These are phyloP conservation scores for Sus scrofa DNA, from an alignment of 2,113 vertebrate genomes.

Conservation along the genomic window DNA sequence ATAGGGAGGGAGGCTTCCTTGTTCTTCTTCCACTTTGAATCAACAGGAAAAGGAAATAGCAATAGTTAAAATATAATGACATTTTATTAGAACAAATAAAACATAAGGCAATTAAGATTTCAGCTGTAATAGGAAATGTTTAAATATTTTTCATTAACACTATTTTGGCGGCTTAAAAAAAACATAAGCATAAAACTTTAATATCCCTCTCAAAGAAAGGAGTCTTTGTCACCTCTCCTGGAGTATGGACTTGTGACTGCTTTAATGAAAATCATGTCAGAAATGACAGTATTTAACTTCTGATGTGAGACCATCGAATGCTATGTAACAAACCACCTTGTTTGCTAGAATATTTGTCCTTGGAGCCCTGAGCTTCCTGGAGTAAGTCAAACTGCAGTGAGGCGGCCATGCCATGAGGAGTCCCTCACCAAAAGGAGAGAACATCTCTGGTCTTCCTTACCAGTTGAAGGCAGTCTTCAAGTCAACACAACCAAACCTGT, in stretches of 20 bases:
- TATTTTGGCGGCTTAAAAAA: not conserved
- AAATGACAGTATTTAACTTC: not conserved
- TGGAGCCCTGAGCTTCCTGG: not conserved
- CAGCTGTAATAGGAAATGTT: not conserved
- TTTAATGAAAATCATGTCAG: not conserved
- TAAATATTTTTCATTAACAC: not conserved
- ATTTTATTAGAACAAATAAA: not conserved
- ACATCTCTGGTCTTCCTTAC: not conserved
- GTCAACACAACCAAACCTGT: not conserved
- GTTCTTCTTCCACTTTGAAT: not conserved
- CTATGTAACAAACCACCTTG: not conserved
- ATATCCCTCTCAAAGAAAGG: not conserved
- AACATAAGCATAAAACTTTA: not conserved
- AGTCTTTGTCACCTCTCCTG: not conserved
- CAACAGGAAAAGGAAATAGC: not conserved
- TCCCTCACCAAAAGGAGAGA: not conserved
- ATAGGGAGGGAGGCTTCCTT: too few species aligned
- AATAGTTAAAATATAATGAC: not conserved
- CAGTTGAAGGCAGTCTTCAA: not conserved
- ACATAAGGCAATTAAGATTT: not conserved
- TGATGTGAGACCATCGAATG: not conserved
- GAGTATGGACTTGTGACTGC: not conserved
- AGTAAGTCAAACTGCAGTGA: not conserved
- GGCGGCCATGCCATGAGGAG: not conserved
- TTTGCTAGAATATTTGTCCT: not conserved